Evolutionary conservation across 2,888 invertebrate genomes (phyloP), one percentile per base, ranked within the genome.

Genomic region (Neelides folsomi): DNA sequence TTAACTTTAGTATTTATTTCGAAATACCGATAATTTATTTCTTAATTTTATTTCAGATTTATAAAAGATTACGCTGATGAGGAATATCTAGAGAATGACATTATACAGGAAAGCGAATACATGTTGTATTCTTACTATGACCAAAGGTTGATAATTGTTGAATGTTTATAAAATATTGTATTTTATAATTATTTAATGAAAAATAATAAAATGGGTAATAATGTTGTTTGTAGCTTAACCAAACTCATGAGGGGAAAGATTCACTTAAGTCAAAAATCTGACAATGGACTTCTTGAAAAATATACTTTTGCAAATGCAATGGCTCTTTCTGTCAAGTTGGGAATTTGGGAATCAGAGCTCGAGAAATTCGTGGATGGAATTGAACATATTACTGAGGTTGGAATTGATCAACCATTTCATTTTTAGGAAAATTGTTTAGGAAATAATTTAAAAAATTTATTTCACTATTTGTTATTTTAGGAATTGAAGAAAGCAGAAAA

Each of bases 261-360:
- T 52, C 68, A 76, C n/a, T 66, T 82, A 56, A 73, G 75, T 19
- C 68, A 71, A 1, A 71, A 76, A 1, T 75, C 76, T 41, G 76
- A 79, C 27, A 62, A 62, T 47, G 12, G 12, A 4, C 1, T 47
- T n/a, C 70, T 92, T 54, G 89, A 94, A 66, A 88, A 87, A 69
- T 97, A 88, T 67, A 85, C 95, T 15, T 89, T 94, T 70, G 93
- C 94, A 4, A 87, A 97, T 74, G 93, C 89, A 0, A 81, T 97
- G 74, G 83, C 87, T 0, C 80, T 90, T 60, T 92, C 92, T 0
- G 94, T 95, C 0, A 92, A 94, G 67, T 75, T 97, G 52, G 90
- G 90, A 1, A 84, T 93, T 54, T 94, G 92, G 92, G 95, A 97
- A 74, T 79, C 85, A 5, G 80, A 83, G 1, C 73, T 95, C 43